Conservation (phyloP, 1,140 invertebrate species). For the Cydia amplana region DNA sequence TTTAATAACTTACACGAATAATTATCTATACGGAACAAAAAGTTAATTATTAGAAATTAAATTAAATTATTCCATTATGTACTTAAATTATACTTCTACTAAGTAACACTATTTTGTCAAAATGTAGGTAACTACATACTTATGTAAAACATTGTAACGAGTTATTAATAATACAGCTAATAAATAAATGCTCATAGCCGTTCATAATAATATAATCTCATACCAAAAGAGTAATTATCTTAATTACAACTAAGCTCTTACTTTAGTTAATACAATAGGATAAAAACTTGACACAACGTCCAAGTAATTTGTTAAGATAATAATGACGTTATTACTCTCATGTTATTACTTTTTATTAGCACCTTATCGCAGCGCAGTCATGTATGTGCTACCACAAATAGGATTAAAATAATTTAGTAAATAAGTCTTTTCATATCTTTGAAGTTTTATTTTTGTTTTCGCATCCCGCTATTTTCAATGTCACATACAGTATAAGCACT, state of each 20-base stretch:
- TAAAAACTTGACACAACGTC: neutral
- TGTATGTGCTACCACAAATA: neutral
- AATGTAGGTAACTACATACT: too few relatives aligned
- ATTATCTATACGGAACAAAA: too few relatives aligned
- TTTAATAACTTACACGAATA: too few relatives aligned
- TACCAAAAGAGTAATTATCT: neutral
- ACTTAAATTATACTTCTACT: too few relatives aligned
- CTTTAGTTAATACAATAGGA: neutral
- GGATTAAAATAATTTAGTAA: neutral
- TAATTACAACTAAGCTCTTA: neutral
- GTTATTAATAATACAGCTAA: neutral
- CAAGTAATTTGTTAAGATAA: neutral
- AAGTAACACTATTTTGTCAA: too few relatives aligned
- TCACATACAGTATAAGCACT: conserved; percentile 24
- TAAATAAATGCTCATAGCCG: neutral
- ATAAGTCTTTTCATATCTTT: neutral
- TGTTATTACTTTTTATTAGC: too few relatives aligned
- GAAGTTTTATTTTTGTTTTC: conserved; percentile 7
- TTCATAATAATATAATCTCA: neutral
- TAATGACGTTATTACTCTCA: neutral
- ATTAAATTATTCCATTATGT: too few relatives aligned
- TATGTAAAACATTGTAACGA: too few relatives aligned
- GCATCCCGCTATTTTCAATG: neutral
- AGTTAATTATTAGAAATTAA: too few relatives aligned
- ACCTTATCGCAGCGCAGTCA: neutral